These are phyloP conservation scores for Trogon surrucura DNA, from an alignment of 2,113 vertebrate genomes.

Conservation along the genomic window DNA sequence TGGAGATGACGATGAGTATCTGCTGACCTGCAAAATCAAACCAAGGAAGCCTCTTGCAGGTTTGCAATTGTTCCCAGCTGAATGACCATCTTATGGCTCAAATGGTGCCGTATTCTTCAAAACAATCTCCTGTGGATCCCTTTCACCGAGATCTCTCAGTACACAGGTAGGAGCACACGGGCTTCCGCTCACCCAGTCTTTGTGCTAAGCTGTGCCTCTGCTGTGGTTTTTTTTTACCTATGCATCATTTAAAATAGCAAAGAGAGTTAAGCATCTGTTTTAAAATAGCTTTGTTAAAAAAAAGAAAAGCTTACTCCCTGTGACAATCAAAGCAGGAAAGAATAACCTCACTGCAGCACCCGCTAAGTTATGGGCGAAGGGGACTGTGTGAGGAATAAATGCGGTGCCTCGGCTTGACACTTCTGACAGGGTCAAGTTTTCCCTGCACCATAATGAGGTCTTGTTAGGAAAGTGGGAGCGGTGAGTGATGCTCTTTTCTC, in stretches of 20 bases:
- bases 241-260: conserved; percentile 60
- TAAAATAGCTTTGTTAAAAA: conserved; percentile 60
- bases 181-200: not conserved
- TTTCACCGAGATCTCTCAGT: not conserved
- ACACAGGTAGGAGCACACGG: not conserved
- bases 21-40: not conserved
- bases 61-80: not conserved
- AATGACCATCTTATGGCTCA: not conserved
- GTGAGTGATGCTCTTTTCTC: conserved; percentile 50
- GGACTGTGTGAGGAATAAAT: conserved; percentile 49
- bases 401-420: conserved; percentile 58
- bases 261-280: conserved; percentile 55
- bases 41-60: not conserved
- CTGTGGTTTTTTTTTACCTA: not conserved
- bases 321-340: conserved; percentile 50
- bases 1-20: not conserved
- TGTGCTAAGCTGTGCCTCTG: not conserved
- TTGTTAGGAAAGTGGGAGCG: conserved; percentile 65
- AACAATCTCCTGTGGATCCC: not conserved
- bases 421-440: conserved; percentile 64
- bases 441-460: conserved; percentile 66
- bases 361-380: conserved; percentile 23
- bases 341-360: not conserved
- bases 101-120: not conserved
- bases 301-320: conserved; percentile 13